Evolutionary conservation across 2,797 vertebrate genomes (phyloP).

Genomic region (Poecile montanus): DNA sequence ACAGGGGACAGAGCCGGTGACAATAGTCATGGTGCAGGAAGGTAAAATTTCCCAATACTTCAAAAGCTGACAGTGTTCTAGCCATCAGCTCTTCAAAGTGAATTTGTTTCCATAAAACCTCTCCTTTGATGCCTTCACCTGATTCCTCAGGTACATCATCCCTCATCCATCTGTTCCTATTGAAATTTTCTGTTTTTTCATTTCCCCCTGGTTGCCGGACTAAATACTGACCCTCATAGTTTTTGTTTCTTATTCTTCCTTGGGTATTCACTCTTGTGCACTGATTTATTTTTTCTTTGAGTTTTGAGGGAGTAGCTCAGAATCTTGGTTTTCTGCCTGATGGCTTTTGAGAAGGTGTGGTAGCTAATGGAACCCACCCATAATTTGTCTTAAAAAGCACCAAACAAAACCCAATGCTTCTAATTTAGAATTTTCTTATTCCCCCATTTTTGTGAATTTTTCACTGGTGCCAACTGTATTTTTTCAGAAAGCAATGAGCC

Average conservation of each 20-base stretch:
- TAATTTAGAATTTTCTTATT: not conserved
- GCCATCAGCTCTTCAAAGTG: not conserved
- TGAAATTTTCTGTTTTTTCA: not conserved
- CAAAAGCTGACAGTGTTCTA: not conserved
- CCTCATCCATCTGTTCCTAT: not conserved
- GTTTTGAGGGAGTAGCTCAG: not conserved
- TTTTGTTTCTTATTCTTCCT: not conserved
- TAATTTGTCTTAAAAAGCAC: not conserved
- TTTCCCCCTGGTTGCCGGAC: not conserved
- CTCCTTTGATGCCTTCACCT: not conserved
- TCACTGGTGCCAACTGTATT: not conserved
- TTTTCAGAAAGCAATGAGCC: not conserved
- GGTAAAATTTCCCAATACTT: not conserved
- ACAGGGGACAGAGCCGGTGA: not conserved
- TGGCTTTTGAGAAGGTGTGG: not conserved
- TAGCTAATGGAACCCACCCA: not conserved
- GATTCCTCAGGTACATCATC: not conserved
- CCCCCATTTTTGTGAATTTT: not conserved
- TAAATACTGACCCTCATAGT: not conserved
- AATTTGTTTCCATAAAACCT: not conserved
- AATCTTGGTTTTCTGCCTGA: not conserved
- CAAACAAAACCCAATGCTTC: not conserved
- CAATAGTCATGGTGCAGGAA: not conserved
- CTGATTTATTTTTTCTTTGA: not conserved
- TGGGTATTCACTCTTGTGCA: not conserved